Base-by-base conservation (phyloP, 2,113 vertebrate species). In the Oryzias woworae region DNA sequence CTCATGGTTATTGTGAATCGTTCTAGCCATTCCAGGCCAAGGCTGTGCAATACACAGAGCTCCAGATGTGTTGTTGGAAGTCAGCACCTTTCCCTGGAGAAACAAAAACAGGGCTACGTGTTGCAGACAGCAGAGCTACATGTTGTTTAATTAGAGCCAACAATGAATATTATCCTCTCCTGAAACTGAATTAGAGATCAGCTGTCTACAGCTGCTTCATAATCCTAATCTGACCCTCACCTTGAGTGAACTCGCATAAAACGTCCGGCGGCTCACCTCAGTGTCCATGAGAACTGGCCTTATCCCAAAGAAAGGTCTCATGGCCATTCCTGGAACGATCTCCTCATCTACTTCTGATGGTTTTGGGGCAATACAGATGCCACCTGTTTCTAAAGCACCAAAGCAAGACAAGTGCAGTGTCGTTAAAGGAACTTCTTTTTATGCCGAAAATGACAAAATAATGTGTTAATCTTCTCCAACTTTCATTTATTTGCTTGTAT, bases 221-320 rank as follows among this genome's bases (percentile, higher is more conserved):
- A 90, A 89, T 88, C 87, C 83, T 81, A 73, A 85, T 88, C 88
- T 80, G 77, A 69, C 49, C 60, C 53, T 58, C 62, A 64, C 16
- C 53, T 24, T 14, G 4, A 17, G 69, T 58, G 44, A 1, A 13
- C 68, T 81, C 59, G 67, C 43, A 65, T 63, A 63, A 17, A 59
- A 51, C 45, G 62, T 15, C 62, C 18, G 50, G 57, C 28, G 17
- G 24, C 24, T 17, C 81, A 93, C 92, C 89, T 93, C 83, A n/a
- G 87, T 74, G 7, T 94, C 92, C 86, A 94, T 75, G 50, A 94
- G 81, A 24, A 72, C 84, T 2, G 92, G 93, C 46, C 77, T 85
- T 64, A 94, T 93, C 59, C 94, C 92, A 79, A 93, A 93, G 79
- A 93, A 92, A 24, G 93, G 91, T 80, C 92, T 91, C 92, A 93